A percentile compares a stretch with the other conserved stretches of the same genome.
phyloP scores from a whole-genome alignment of 2,113 vertebrate species.

The Cinclus cinclus region DNA sequence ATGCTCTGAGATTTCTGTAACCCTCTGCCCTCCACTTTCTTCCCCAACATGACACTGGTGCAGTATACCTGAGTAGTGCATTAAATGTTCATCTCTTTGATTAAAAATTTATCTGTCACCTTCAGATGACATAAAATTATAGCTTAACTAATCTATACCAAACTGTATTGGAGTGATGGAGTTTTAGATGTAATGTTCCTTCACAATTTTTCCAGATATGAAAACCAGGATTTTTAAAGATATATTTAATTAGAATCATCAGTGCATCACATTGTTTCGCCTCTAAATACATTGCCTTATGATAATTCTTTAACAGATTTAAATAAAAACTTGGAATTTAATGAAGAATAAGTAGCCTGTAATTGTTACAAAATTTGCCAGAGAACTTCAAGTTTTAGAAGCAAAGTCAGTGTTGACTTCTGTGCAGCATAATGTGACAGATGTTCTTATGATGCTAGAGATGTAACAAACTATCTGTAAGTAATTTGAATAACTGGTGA shows the following conservation, averaged over 20 bases:
- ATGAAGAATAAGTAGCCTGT: background rate
- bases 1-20: background rate
- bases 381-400: background rate
- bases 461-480: conserved; percentile 45
- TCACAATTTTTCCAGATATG: background rate
- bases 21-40: background rate
- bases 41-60: background rate
- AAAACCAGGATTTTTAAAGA: fast-evolving
- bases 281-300: background rate
- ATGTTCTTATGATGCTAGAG: conserved; percentile 43
- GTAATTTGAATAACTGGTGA: conserved; percentile 59
- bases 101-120: background rate
- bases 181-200: background rate
- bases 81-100: background rate
- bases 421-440: conserved; percentile 26
- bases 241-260: background rate
- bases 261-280: background rate
- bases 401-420: background rate
- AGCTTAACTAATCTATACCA: background rate
- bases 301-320: background rate
- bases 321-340: background rate
- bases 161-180: background rate
- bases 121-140: background rate
- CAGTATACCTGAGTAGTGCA: background rate
- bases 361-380: background rate